Evolutionary conservation across 2,888 invertebrate genomes (phyloP), one percentile per base, ranked within the genome.

Genomic region (Agrotis puta): DNA sequence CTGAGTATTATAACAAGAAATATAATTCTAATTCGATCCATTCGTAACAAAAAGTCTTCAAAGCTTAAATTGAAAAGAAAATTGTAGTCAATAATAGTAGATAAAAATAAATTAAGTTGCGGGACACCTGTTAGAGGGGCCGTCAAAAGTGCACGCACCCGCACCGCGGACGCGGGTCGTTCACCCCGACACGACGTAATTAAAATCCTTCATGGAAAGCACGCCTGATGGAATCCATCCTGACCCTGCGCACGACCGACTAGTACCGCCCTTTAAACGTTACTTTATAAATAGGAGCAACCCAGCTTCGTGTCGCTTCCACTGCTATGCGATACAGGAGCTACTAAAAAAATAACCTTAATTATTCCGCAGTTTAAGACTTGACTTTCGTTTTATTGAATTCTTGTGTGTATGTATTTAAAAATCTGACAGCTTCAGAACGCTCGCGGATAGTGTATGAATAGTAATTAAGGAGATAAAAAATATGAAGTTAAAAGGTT

Each of bases 201-300:
- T 96, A 95, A 95, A 95, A 95, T 95, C 95, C 94, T 95, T 94
- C 95, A 95, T 93, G 94, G 94, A 93, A 94, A 94, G 93, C 92
- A 90, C 90, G 94, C 92, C 93, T 94, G 93, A 94, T 93, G 94
- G 94, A 94, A 94, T 95, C 92, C 94, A 91, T 93, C 91, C 92
- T 94, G 94, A 94, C 94, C 94, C 88, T 90, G 90, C 89, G 90
- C 94, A 92, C 94, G 94, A 93, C 92, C 90, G 92, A 91, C 87
- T 91, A 81, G 89, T 88, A 90, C 91, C 92, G 92, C 93, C 94
- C 92, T 92, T 92, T 92, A 92, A 91, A 90, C 91, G 92, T 91
- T 92, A 91, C 91, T 92, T 91, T 94, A 94, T 94, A 94, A 94
- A 94, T 94, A 94, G 91, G 92, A 92, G 91, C 92, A 91, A 83